phyloP scores from a whole-genome alignment of 2,888 invertebrate species.

The Xylophagus ater region DNA sequence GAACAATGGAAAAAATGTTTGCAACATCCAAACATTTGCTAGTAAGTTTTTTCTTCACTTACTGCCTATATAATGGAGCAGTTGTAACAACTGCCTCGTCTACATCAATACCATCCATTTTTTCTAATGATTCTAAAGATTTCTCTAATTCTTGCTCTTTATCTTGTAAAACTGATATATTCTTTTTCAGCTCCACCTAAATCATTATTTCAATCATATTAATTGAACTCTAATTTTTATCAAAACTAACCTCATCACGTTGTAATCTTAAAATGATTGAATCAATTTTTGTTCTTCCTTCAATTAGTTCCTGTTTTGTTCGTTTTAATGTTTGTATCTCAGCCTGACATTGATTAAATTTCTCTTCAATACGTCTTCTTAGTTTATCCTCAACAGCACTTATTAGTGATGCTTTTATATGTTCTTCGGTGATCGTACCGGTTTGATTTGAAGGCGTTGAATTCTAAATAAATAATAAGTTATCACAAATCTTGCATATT shows the following conservation, averaged over 20 bases:
- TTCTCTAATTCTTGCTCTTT: constrained; percentile 78
- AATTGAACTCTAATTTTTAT: neutral
- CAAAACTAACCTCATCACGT: constrained; percentile 49
- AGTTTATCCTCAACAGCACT: constrained; percentile 95
- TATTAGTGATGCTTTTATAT: constrained; percentile 83
- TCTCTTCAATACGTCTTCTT: constrained; percentile 73
- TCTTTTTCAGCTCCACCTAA: constrained; percentile 69
- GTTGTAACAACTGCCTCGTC: constrained; percentile 96
- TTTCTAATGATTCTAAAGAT: constrained; percentile 62
- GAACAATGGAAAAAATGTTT: constrained; percentile 6
- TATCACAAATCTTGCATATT: constrained; percentile 5
- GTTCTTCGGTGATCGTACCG: constrained; percentile 89
- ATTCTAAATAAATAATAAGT: constrained; percentile 1
- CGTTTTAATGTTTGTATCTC: constrained; percentile 80
- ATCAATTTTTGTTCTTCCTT: constrained; percentile 73
- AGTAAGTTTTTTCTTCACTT: constrained; percentile 27
- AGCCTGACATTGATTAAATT: constrained; percentile 81
- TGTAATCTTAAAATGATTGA: constrained; percentile 64
- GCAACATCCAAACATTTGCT: constrained; percentile 8
- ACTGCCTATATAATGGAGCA: constrained; percentile 92
- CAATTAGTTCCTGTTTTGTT: constrained; percentile 75
- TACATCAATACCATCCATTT: constrained; percentile 75
- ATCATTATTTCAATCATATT: constrained; percentile 1
- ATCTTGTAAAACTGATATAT: constrained; percentile 69
- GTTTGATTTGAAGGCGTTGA: constrained; percentile 38